Conservation (phyloP, 2,113 vertebrate genomes). For the Desmodus rotundus region DNA sequence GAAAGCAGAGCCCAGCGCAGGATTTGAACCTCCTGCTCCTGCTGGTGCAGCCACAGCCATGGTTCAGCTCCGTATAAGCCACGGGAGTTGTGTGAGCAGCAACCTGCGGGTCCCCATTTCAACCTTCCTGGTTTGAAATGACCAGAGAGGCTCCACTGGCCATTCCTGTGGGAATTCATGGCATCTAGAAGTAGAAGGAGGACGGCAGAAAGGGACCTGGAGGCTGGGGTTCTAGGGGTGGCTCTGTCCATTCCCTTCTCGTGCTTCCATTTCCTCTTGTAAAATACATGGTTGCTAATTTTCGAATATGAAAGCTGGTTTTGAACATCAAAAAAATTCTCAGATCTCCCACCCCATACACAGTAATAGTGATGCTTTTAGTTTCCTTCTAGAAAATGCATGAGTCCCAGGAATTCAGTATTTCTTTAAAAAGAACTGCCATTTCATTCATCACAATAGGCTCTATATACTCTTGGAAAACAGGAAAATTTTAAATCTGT, state of each 20-base stretch:
- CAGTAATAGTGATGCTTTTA: not conserved
- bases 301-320: not conserved
- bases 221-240: not conserved
- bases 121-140: not conserved
- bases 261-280: not conserved
- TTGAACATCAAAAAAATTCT: not conserved
- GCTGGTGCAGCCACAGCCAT: not conserved
- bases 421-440: not conserved
- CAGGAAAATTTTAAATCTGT: not conserved
- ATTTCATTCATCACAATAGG: not conserved
- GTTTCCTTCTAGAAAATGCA: not conserved
- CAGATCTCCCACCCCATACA: not conserved
- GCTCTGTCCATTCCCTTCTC: not conserved
- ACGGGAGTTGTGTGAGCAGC: not conserved
- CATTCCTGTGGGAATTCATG: not conserved
- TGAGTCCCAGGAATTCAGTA: not conserved
- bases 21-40: not conserved
- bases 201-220: not conserved
- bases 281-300: not conserved
- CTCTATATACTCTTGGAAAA: not conserved
- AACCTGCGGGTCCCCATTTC: not conserved
- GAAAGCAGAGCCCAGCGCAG: not conserved
- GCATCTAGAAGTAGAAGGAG: not conserved
- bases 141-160: not conserved
- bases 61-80: not conserved